Conservation (phyloP, 1,140 invertebrate species). For the Drosophila asahinai region DNA sequence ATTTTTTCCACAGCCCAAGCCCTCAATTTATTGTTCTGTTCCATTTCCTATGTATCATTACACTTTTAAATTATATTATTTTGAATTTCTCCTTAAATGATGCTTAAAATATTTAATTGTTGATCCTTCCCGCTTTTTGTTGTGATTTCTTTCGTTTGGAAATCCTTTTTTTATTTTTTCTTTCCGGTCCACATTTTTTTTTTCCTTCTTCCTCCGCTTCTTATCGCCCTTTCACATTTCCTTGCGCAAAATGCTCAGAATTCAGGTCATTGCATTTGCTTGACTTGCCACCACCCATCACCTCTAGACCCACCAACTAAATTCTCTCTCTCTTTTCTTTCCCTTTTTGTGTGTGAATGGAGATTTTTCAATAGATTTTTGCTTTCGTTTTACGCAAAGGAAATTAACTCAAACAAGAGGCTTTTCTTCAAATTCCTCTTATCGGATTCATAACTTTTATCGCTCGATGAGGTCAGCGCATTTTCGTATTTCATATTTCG, state of each 20-base stretch:
- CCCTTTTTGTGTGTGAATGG: constrained; percentile 29
- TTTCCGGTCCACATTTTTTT: constrained; percentile 32
- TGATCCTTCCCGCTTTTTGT: background rate
- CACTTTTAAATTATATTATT: background rate
- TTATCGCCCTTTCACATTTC: constrained; percentile 54
- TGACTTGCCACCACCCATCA: constrained; percentile 32
- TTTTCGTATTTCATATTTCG: constrained; percentile 18
- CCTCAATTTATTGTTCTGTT: background rate
- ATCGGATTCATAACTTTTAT: constrained; percentile 22
- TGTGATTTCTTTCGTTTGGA: background rate
- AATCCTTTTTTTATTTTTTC: constrained; percentile 11
- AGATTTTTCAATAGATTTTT: constrained; percentile 58
- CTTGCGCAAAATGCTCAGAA: constrained; percentile 58
- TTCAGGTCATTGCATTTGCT: constrained; percentile 80
- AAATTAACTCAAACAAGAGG: background rate
- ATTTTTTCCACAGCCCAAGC: too few relatives aligned
- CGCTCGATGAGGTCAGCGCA: constrained; percentile 18
- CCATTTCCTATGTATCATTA: background rate
- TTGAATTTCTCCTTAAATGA: background rate
- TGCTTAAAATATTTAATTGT: background rate
- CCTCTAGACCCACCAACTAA: constrained; percentile 2
- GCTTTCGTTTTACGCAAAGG: constrained; percentile 48
- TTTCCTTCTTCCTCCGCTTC: constrained; percentile 30
- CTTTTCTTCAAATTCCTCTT: constrained; percentile 8
- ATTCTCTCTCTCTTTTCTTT: constrained; percentile 13